Percentiles rank a stretch among this genome's conserved stretches.
Evolutionary conservation across 2,113 vertebrate species (phyloP).

Genomic region (Cathartes aura): DNA sequence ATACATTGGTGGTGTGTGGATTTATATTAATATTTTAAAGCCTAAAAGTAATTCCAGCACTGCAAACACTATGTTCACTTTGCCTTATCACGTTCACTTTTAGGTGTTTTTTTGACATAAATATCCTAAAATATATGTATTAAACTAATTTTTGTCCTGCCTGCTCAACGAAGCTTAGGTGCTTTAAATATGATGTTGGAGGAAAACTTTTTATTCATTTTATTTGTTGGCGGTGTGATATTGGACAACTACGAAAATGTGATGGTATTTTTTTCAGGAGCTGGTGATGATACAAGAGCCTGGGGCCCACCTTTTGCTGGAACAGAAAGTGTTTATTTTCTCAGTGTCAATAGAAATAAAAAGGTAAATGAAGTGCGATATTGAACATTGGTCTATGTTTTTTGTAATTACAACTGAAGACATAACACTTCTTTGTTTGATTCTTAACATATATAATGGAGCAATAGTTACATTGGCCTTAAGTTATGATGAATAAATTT

Average conservation of each 20-base stretch:
- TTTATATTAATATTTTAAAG: neutral
- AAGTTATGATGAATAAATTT: neutral
- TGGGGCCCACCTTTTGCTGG: slow-evolving; percentile 93
- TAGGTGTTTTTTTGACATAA: neutral
- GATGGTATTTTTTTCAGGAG: slow-evolving; percentile 75
- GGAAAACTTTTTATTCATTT: neutral
- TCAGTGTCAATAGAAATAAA: slow-evolving; percentile 96
- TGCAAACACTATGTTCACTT: neutral
- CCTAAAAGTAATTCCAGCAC: neutral
- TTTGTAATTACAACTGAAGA: neutral
- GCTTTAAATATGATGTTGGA: neutral
- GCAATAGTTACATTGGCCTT: neutral
- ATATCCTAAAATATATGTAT: neutral
- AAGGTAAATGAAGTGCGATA: slow-evolving; percentile 76
- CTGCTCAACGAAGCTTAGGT: neutral
- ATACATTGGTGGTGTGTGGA: neutral
- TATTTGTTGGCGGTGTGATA: neutral
- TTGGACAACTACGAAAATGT: neutral
- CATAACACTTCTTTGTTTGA: neutral
- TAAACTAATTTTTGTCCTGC: neutral
- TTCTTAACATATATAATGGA: neutral
- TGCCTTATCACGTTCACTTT: neutral
- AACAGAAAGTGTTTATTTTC: slow-evolving; percentile 91
- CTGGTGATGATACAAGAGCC: slow-evolving; percentile 90
- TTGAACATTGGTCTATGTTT: neutral